phyloP scores from a whole-genome alignment of 2,797 vertebrate genomes.

The Amblyopsis hoosieri region DNA sequence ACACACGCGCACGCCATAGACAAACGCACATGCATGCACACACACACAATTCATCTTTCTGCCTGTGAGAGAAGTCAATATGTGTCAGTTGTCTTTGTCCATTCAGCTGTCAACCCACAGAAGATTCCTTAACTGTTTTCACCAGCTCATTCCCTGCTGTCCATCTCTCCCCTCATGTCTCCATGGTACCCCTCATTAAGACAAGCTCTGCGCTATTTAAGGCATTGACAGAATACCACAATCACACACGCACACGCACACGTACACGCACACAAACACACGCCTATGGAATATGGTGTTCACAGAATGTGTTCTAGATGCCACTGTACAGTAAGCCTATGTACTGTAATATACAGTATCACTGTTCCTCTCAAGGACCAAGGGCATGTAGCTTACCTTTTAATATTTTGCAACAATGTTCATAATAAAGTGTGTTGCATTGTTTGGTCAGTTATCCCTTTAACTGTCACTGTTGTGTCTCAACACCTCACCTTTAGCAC shows the following conservation, averaged over 20 bases:
- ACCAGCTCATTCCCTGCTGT: conserved; percentile 27
- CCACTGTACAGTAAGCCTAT: no score
- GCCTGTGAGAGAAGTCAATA: conserved; percentile 83
- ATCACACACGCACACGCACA: neutral
- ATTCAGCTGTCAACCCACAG: conserved; percentile 63
- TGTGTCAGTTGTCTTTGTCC: conserved; percentile 38
- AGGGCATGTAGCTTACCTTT: no score
- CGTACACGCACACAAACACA: conserved; percentile 8
- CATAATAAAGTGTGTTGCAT: no score
- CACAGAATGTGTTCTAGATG: neutral
- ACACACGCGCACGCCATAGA: neutral
- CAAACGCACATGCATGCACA: conserved; percentile 19
- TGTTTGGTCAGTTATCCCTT: no score
- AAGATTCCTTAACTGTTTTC: conserved; percentile 19
- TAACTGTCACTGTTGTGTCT: no score
- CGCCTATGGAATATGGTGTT: neutral
- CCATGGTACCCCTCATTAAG: conserved; percentile 62
- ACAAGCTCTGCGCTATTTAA: conserved; percentile 4
- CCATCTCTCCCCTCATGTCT: conserved; percentile 52
- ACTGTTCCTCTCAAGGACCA: no score
- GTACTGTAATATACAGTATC: no score
- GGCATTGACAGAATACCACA: conserved; percentile 1
- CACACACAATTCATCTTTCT: conserved; percentile 39
- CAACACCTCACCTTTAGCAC: no score
- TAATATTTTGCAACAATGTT: no score